Conservation (phyloP, 2,888 invertebrate genomes). For the Apomyelois bistriatella region DNA sequence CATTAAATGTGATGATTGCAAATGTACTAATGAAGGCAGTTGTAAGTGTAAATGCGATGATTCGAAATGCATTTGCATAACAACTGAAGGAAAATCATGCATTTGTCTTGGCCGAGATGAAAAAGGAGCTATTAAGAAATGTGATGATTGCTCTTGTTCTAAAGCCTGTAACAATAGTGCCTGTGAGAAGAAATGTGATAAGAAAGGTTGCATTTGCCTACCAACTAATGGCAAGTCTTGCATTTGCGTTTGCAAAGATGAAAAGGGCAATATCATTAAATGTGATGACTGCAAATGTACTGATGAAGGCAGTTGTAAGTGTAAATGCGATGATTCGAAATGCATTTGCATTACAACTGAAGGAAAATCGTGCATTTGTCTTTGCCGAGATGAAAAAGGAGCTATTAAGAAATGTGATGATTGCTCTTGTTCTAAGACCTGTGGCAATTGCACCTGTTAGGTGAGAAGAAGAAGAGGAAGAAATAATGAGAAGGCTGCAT, state of each 20-base stretch:
- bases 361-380: constrained; percentile 31
- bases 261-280: constrained; percentile 24
- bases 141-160: constrained; percentile 27
- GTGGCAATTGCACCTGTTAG: constrained; percentile 14
- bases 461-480: too few species aligned
- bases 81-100: constrained; percentile 29
- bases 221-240: constrained; percentile 31
- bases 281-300: constrained; percentile 35
- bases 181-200: constrained; percentile 32
- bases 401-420: constrained; percentile 26
- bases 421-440: constrained; percentile 24
- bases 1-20: constrained; percentile 32
- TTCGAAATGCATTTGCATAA: constrained; percentile 34
- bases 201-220: constrained; percentile 33
- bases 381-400: constrained; percentile 29
- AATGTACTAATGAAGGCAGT: constrained; percentile 23
- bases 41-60: constrained; percentile 30
- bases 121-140: constrained; percentile 21
- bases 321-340: constrained; percentile 30
- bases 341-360: constrained; percentile 41
- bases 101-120: constrained; percentile 34
- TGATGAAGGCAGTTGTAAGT: constrained; percentile 17
- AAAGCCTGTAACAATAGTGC: constrained; percentile 32
- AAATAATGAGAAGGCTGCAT: too few species aligned
- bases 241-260: constrained; percentile 31